phyloP scores from a whole-genome alignment of 2,797 vertebrate species.

The Chaetophractus vellerosus region DNA sequence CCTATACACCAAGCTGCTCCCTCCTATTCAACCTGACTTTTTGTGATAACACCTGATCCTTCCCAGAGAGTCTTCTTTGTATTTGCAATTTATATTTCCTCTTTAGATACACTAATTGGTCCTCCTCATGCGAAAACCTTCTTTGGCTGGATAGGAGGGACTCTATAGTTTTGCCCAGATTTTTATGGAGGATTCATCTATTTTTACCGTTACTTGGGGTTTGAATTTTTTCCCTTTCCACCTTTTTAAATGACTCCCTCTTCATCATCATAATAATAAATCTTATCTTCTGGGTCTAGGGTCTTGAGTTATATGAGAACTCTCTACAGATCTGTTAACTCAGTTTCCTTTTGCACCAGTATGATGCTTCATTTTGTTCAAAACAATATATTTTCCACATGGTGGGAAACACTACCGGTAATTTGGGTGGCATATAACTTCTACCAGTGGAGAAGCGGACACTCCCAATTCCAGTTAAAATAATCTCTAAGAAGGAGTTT shows the following conservation, averaged over 20 bases:
- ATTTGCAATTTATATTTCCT: constrained; percentile 38
- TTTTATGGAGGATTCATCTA: constrained; percentile 89
- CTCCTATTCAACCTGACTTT: not conserved
- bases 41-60: not conserved
- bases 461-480: not conserved
- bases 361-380: not conserved
- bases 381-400: not conserved
- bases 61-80: not conserved
- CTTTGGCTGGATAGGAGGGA: constrained; percentile 77
- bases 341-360: not conserved
- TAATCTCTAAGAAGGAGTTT: not conserved
- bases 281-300: not conserved
- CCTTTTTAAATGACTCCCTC: not conserved
- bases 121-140: not conserved
- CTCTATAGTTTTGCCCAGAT: constrained; percentile 84
- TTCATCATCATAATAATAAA: not conserved
- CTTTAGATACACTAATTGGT: constrained; percentile 19
- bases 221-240: constrained; percentile 77
- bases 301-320: not conserved
- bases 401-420: not conserved
- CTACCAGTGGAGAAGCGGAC: not conserved
- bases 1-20: not conserved
- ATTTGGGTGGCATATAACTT: not conserved
- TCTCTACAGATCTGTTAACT: not conserved
- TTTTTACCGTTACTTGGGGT: constrained; percentile 89